A percentile compares a stretch with the other conserved stretches of the same genome.
These are phyloP conservation scores for Octopus sinensis DNA, from an alignment of 1,140 invertebrate genomes.

Conservation along the genomic window DNA sequence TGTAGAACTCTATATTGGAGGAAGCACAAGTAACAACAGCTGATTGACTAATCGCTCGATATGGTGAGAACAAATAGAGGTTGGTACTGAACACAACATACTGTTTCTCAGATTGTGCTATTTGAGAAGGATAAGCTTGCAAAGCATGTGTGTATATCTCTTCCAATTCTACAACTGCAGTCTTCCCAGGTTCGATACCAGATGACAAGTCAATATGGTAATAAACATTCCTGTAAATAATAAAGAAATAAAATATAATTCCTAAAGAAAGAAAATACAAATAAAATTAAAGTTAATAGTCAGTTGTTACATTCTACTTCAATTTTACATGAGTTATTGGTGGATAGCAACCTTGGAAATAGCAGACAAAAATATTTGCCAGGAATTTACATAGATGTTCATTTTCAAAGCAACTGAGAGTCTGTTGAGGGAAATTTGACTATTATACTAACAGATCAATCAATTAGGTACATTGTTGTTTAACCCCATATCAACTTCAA, in stretches of 20 bases:
- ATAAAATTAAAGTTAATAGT: no score
- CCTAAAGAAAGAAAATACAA: background rate
- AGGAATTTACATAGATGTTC: no score
- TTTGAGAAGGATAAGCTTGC: constrained; percentile 78
- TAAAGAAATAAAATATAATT: constrained; percentile 17
- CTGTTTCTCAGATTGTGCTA: constrained; percentile 90
- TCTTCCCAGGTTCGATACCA: constrained; percentile 49
- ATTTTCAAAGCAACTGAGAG: no score
- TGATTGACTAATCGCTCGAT: constrained; percentile 74
- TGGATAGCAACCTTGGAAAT: no score
- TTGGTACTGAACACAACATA: constrained; percentile 82
- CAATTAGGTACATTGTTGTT: no score
- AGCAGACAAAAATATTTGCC: no score
- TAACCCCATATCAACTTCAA: no score
- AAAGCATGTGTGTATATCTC: constrained; percentile 74
- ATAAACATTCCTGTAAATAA: constrained; percentile 40
- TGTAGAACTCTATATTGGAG: constrained; percentile 77
- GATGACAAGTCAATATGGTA: constrained; percentile 42
- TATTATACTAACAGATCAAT: no score
- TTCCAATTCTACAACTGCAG: constrained; percentile 67
- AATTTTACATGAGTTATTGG: no score
- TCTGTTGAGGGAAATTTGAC: no score
- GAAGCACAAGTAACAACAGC: constrained; percentile 76
- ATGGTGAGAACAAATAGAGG: constrained; percentile 80
- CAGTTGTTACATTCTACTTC: no score